Evolutionary conservation across 2,113 vertebrate genomes (phyloP).

Genomic region (Pachypanchax playfairii): DNA sequence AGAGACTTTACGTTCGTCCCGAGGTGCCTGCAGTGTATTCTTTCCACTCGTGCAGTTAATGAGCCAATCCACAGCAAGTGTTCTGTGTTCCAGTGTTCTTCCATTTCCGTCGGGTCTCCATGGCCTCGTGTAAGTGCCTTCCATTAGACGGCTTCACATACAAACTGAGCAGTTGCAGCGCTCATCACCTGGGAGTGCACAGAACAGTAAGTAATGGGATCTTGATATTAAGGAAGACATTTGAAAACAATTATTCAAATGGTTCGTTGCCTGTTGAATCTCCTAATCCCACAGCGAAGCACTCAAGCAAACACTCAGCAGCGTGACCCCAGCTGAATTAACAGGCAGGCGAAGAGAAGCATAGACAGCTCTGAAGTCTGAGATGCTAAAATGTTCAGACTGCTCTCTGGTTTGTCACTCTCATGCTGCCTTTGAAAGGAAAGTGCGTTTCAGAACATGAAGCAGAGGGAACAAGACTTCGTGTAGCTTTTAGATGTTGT

Average conservation of each 20-base stretch:
- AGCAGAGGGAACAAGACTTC: slow-evolving; percentile 40
- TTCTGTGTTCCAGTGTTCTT: slow-evolving; percentile 41
- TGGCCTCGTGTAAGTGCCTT: slow-evolving; percentile 62
- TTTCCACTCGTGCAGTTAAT: slow-evolving; percentile 58
- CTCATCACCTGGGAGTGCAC: slow-evolving; percentile 40
- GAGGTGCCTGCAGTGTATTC: slow-evolving; percentile 43
- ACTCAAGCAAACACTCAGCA: slow-evolving; percentile 65
- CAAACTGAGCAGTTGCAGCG: slow-evolving; percentile 19
- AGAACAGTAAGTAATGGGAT: slow-evolving; percentile 68
- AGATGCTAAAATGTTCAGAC: slow-evolving; percentile 59
- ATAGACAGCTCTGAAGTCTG: slow-evolving; percentile 14
- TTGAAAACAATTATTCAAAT: slow-evolving; percentile 78
- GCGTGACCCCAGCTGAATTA: slow-evolving; percentile 59
- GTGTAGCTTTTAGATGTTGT: slow-evolving; percentile 57
- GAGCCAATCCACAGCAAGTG: slow-evolving; percentile 67
- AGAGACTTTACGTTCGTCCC: slow-evolving; percentile 49
- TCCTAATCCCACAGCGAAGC: slow-evolving; percentile 57
- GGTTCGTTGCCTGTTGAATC: slow-evolving; percentile 60
- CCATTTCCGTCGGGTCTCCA: slow-evolving; percentile 53
- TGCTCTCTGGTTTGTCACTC: slow-evolving; percentile 55
- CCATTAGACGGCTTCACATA: slow-evolving; percentile 50
- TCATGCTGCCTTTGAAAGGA: slow-evolving; percentile 42
- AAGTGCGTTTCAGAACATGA: slow-evolving; percentile 52
- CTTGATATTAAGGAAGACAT: slow-evolving; percentile 73
- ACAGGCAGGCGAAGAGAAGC: slow-evolving; percentile 20